Evolutionary conservation across 2,888 invertebrate genomes (phyloP).

Genomic region (Prostheceraeus crozeri): DNA sequence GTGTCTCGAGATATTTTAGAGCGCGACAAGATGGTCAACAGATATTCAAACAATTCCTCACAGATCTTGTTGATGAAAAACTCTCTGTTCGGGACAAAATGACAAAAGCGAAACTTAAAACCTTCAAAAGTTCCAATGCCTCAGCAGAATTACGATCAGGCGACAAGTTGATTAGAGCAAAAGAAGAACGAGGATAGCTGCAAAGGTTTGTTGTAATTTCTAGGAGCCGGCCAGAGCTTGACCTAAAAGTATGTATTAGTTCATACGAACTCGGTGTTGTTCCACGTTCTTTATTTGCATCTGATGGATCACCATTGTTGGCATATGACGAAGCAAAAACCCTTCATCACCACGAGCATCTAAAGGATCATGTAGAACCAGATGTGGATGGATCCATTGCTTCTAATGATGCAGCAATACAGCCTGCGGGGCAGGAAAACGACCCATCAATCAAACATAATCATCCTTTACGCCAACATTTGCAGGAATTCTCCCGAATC

Average conservation of each 20-base stretch:
- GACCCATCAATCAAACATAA: not conserved
- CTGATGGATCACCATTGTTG: conserved; percentile 36
- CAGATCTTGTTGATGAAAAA: conserved; percentile 38
- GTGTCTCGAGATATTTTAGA: conserved; percentile 35
- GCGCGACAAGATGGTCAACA: conserved; percentile 39
- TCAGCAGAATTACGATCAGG: conserved; percentile 32
- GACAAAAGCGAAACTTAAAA: conserved; percentile 36
- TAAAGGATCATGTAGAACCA: not conserved
- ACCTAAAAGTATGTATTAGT: conserved; percentile 35
- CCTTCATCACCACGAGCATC: conserved; percentile 39
- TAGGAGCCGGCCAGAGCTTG: conserved; percentile 32
- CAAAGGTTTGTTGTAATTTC: too few species aligned
- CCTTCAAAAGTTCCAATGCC: conserved; percentile 39
- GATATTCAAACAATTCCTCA: conserved; percentile 39
- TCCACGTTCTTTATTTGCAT: conserved; percentile 38
- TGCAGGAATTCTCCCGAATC: too few species aligned
- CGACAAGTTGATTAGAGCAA: conserved; percentile 35
- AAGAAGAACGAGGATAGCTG: conserved; percentile 40
- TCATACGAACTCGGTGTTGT: conserved; percentile 39
- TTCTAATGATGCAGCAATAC: not conserved
- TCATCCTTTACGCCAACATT: too few species aligned
- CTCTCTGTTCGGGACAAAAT: conserved; percentile 39
- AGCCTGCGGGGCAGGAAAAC: not conserved
- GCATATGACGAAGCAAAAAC: conserved; percentile 36
- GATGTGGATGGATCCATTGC: not conserved